Base-by-base conservation (phyloP, 2,888 invertebrate genomes). In the Apeira syringaria region DNA sequence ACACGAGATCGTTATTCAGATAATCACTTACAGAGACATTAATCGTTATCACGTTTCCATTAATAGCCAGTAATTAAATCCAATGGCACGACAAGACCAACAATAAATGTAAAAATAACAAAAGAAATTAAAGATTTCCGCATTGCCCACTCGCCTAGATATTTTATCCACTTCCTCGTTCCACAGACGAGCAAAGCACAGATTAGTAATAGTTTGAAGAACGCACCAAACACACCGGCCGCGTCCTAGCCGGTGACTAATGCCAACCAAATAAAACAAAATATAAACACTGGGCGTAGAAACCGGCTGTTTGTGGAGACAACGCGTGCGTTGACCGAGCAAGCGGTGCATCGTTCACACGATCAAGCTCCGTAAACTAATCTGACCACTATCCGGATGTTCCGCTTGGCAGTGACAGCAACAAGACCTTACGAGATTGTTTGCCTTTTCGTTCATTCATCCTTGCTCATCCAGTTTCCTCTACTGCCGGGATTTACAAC, bases 111-210 rank as follows among this genome's bases (percentile, higher is more conserved):
- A n/a, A n/a, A 3, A 15, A 15, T 15, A 4, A 15, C 15, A 15
- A 15, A 15, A 15, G 15, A 15, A 15, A 15, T 3, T 15, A 15
- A 15, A 15, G 15, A 15, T 15, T 15, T 15, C 49, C 41, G 49
- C 42, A 26, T 45, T 44, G 32, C 29, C 39, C 29, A 32, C 35
- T 31, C 13, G 24, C 38, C 49, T 39, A 51, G 40, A 50, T 50
- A 7, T 20, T 17, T 6, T 17, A 7, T 34, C 34, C 26, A 46
- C 47, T 51, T 54, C 51, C 54, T 47, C 48, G 36, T 54, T 54
- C 51, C 47, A 48, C 34, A 26, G 42, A 17, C 22, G 32, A 15
- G 1, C 5, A 9, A 8, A 24, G 8, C 24, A 9, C 24, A 24
- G 24, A 8, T 8, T 9, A 24, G 24, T 4, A 5, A 9, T 9